Conservation (phyloP, 2,888 invertebrate species). For the Ethmia dodecea region DNA sequence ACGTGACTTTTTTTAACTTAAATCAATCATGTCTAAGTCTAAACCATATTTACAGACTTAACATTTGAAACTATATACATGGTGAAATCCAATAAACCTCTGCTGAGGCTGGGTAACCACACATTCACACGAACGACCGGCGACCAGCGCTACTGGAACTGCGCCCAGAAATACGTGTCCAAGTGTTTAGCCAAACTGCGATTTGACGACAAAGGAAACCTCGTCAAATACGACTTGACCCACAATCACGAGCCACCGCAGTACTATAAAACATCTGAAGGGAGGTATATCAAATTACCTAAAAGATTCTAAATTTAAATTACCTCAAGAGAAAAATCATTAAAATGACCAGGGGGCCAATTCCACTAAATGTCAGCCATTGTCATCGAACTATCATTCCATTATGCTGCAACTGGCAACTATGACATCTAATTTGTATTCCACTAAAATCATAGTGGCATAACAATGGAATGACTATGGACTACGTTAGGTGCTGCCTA, state of each 20-base stretch:
- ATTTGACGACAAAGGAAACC: conserved; percentile 31
- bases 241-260: conserved; percentile 42
- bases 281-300: conserved; percentile 15
- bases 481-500: too few species aligned
- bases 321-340: too few species aligned
- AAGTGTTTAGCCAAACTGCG: conserved; percentile 42
- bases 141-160: conserved; percentile 48
- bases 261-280: conserved; percentile 21
- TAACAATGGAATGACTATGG: too few species aligned
- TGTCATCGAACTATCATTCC: too few species aligned
- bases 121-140: conserved; percentile 42
- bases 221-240: conserved; percentile 28
- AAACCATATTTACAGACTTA: conserved; percentile 26
- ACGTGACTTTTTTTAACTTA: too few species aligned
- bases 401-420: too few species aligned
- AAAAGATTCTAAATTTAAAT: too few species aligned
- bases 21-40: too few species aligned
- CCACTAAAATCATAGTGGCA: too few species aligned
- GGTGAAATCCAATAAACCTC: conserved; percentile 25
- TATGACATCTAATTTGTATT: too few species aligned
- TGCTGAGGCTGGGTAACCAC: conserved; percentile 26
- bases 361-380: too few species aligned
- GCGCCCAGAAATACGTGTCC: conserved; percentile 35
- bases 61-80: conserved; percentile 27
- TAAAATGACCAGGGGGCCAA: too few species aligned